These are phyloP conservation scores for Ammospiza nelsoni DNA, from an alignment of 2,113 vertebrate genomes.

Conservation along the genomic window DNA sequence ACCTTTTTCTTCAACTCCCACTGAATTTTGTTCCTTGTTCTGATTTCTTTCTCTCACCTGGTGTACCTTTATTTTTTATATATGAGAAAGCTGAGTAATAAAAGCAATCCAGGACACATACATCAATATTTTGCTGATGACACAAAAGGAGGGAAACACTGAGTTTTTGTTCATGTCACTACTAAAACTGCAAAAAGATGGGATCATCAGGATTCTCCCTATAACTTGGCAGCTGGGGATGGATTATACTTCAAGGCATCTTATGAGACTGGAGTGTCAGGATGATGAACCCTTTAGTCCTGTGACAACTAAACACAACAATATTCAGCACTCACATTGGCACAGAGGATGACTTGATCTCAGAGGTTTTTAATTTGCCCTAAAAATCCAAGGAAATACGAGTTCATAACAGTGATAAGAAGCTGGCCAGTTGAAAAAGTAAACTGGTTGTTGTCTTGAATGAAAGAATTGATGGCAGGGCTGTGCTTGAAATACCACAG, in stretches of 20 bases:
- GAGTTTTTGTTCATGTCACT: background rate
- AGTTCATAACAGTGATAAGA: background rate
- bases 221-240: background rate
- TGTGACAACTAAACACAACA: background rate
- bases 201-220: background rate
- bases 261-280: background rate
- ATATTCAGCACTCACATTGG: background rate
- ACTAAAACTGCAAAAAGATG: background rate
- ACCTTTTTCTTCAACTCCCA: background rate
- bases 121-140: background rate
- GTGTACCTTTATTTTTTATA: background rate
- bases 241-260: background rate
- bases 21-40: background rate
- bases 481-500: background rate
- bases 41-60: background rate
- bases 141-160: background rate
- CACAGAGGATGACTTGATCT: background rate
- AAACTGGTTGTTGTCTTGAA: background rate
- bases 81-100: background rate
- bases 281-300: background rate
- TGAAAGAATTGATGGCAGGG: background rate
- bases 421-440: background rate
- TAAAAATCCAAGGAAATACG: background rate
- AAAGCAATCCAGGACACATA: background rate
- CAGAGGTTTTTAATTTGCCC: background rate